Base-by-base conservation (phyloP, 2,113 vertebrate genomes). In the Microtus richardsoni region DNA sequence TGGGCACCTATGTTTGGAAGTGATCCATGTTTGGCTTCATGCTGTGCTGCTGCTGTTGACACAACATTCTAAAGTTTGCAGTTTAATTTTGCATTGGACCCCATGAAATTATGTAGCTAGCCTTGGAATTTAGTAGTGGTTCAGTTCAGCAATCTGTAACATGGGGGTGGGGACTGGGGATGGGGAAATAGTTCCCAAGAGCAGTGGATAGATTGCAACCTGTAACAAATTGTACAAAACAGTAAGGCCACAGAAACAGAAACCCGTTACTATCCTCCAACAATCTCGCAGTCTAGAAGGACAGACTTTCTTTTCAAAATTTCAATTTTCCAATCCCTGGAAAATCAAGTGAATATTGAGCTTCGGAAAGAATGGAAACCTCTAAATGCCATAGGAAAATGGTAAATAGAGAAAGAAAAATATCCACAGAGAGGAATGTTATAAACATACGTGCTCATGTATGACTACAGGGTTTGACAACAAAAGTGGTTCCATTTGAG, bases 331-430 rank as follows among this genome's bases (percentile, higher is more conserved):
- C 24, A 88, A 85, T 49, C 44, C 36, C 54, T 22, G 82, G 13
- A 89, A 33, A 93, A 71, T 74, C 73, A 89, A 89, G 87, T 54
- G 68, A 79, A 58, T 36, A 95, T 84, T 88, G 82, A 79, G 60
- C 33, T 77, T 66, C 49, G 44, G 9, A 83, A 26, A 70, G 44
- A 93, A 83, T 49, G 39, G 24, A 49, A 93, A 73, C 16, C n/a
- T 83, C 78, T 41, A 74, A 73, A 47, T 87, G 75, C 58, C 47
- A 28, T 66, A 86, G 26, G 47, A 93, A 95, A 94, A 52, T 70
- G 41, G 60, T 22, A 68, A 62, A 70, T 7, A 62, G 19, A 74
- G 62, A 95, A 70, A 83, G 19, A 85, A 92, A 86, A 66, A 88
- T 19, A 5, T 47, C 36, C 64, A 91, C 39, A 73, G 88, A 91